Evolutionary conservation across 2,113 vertebrate species (phyloP).

Genomic region (Austrofundulus limnaeus): DNA sequence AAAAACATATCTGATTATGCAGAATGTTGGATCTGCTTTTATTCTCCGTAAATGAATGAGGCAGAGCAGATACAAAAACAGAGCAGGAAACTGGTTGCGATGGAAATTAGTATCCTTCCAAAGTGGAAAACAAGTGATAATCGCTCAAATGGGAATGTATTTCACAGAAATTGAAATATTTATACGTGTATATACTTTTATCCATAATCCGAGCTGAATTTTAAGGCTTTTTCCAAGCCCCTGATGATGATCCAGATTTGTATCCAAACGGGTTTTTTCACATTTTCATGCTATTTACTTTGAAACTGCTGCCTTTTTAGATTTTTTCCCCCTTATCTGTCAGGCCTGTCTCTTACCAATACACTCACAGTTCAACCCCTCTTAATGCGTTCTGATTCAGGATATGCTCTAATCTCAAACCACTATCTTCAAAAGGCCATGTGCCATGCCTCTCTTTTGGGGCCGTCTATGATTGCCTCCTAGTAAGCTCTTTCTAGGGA

Average conservation of each 20-base stretch:
- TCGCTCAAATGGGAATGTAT: constrained; percentile 24
- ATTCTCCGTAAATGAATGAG: constrained; percentile 7
- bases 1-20: constrained; percentile 27
- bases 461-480: constrained; percentile 62
- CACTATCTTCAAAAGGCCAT: constrained; percentile 75
- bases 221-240: constrained; percentile 14
- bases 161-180: constrained; percentile 10
- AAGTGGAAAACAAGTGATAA: constrained; percentile 28
- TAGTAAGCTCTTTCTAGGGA: constrained; percentile 69
- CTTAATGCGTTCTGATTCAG: constrained; percentile 41
- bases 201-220: constrained; percentile 35
- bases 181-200: too few species aligned
- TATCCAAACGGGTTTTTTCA: constrained; percentile 35
- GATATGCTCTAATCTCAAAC: constrained; percentile 65
- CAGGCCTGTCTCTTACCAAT: constrained; percentile 33
- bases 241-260: constrained; percentile 21
- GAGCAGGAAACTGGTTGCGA: constrained; percentile 34
- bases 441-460: constrained; percentile 59
- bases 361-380: constrained; percentile 30
- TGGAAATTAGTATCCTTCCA: constrained; percentile 17
- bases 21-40: constrained; percentile 32
- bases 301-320: constrained; percentile 39
- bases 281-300: constrained; percentile 38
- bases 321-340: constrained; percentile 45
- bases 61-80: constrained; percentile 9